Evolutionary conservation across 2,888 invertebrate genomes (phyloP), one percentile per base, ranked within the genome.

Genomic region (Protophormia terraenovae): DNA sequence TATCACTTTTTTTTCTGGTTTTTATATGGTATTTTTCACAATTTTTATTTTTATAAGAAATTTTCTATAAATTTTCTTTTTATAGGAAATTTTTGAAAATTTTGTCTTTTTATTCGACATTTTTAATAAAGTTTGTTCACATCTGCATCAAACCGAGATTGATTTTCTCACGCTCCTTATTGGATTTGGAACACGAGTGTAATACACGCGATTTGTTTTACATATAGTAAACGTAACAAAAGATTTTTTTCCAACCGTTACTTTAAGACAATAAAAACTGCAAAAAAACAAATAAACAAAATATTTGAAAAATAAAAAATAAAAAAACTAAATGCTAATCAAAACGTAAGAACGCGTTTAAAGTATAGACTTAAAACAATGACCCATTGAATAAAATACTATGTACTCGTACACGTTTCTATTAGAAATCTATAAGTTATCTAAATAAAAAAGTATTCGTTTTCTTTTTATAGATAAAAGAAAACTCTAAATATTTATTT

Each of bases 131-230:
- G 60, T 62, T 78, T 73, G 64, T 55, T 16, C 79, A 62, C 53
- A 69, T 55, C 73, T 79, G 78, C 38, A 19, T 53, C 24, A 35
- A 58, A 55, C 87, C 85, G 83, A 88, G 87, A 87, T 88, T 78
- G 89, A 86, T 89, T 90, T 90, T 90, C 90, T 90, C 90, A 90
- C 91, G 91, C 91, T 90, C 89, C 89, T 90, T 89, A 89, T 90
- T 89, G 89, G 88, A 89, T 89, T 88, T 88, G 89, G 71, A 69
- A 77, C 89, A 89, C 90, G 89, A 90, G 88, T 89, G 89, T 88
- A 90, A 87, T 89, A 89, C 89, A 90, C 89, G 90, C 90, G 89
- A 90, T 88, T 88, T 80, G 85, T 75, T 87, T 75, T 83, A 83
- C 81, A 81, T 79, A 83, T 82, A 80, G 76, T 80, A 84, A 76